Evolutionary conservation across 1,140 invertebrate species (phyloP).

Genomic region (Papilio helenus): DNA sequence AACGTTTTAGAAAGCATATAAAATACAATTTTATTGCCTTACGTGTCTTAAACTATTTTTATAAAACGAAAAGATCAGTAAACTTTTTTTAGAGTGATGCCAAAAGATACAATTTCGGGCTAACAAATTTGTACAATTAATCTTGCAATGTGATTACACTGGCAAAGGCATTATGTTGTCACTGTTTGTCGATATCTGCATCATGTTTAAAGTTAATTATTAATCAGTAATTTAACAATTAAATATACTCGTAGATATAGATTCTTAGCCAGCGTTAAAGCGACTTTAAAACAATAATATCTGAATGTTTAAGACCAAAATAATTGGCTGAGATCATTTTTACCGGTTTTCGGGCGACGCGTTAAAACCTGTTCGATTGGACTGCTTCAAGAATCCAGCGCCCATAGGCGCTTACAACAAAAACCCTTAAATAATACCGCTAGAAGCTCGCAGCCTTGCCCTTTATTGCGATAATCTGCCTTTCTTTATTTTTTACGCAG

Average conservation of each 20-base stretch:
- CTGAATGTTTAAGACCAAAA: slow-evolving; percentile 61
- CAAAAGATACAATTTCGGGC: no score
- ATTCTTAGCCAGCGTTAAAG: neutral
- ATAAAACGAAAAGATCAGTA: neutral
- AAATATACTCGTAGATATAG: no score
- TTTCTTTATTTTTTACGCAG: slow-evolving; percentile 37
- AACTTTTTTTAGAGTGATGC: neutral
- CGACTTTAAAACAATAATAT: slow-evolving; percentile 45
- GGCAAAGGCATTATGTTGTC: no score
- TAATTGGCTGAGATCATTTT: slow-evolving; percentile 77
- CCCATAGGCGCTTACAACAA: slow-evolving; percentile 60
- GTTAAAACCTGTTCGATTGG: slow-evolving; percentile 72
- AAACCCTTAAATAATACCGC: slow-evolving; percentile 59
- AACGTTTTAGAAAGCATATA: slow-evolving; percentile 34
- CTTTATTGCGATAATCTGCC: slow-evolving; percentile 47
- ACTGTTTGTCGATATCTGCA: no score
- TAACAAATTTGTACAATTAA: no score
- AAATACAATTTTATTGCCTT: slow-evolving; percentile 26
- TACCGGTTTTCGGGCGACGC: slow-evolving; percentile 70
- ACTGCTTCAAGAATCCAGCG: slow-evolving; percentile 61
- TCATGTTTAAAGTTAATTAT: neutral
- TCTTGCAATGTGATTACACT: no score
- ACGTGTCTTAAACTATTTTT: neutral
- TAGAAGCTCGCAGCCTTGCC: slow-evolving; percentile 48
- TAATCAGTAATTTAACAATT: neutral